Percentiles rank a stretch among this genome's conserved stretches.
Evolutionary conservation across 2,113 vertebrate species (phyloP).

Genomic region (Nannospalax galili): DNA sequence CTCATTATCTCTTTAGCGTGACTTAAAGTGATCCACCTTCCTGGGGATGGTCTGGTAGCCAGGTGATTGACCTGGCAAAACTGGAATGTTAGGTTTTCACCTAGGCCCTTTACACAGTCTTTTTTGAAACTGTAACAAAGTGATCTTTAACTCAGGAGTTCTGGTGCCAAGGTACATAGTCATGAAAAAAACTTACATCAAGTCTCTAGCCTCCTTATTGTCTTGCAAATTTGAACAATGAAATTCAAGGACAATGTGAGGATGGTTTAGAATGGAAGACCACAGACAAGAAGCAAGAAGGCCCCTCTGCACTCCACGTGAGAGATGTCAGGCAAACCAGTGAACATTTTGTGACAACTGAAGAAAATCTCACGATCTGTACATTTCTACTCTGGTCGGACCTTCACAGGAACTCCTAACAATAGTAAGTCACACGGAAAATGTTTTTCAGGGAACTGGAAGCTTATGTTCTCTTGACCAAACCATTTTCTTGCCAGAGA

Average conservation of each 20-base stretch:
- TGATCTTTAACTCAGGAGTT: not conserved
- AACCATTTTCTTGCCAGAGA: not conserved
- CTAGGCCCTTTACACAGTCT: too few relatives aligned
- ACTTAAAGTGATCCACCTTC: too few relatives aligned
- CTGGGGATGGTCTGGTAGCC: too few relatives aligned
- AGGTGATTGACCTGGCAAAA: too few relatives aligned
- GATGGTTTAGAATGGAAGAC: not conserved
- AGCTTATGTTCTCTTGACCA: not conserved
- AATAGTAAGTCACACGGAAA: not conserved
- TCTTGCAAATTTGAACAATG: not conserved
- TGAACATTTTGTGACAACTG: not conserved
- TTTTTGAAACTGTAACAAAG: too few relatives aligned
- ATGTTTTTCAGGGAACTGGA: not conserved
- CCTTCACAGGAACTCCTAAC: not conserved
- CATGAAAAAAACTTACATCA: not conserved
- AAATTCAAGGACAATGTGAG: not conserved
- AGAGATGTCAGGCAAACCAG: too few relatives aligned
- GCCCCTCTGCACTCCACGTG: not conserved
- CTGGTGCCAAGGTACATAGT: too few relatives aligned
- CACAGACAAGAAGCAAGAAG: not conserved
- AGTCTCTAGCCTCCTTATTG: not conserved
- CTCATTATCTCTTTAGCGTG: too few relatives aligned
- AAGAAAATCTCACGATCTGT: not conserved
- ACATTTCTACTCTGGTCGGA: not conserved
- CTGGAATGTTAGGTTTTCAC: too few relatives aligned